These are phyloP conservation scores for Phocoena phocoena DNA, from an alignment of 2,113 vertebrate species.

Conservation along the genomic window DNA sequence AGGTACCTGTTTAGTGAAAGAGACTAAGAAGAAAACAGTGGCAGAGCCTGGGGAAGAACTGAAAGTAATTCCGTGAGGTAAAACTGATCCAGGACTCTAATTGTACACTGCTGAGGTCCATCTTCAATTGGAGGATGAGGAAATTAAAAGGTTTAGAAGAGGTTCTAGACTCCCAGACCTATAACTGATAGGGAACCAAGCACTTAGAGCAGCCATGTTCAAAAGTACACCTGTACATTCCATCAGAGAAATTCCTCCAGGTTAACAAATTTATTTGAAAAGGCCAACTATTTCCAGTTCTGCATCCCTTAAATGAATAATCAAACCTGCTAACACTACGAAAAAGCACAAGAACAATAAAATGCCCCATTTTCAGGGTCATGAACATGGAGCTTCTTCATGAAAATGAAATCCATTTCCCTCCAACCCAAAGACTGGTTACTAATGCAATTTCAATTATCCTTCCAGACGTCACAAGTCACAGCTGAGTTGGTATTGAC, in stretches of 20 bases:
- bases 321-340: constrained; percentile 14
- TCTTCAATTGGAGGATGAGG: neutral
- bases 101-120: neutral
- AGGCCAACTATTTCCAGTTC: constrained; percentile 12
- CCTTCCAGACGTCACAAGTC: neutral
- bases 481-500: neutral
- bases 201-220: neutral
- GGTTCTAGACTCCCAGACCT: neutral
- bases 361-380: neutral
- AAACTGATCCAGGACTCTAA: neutral
- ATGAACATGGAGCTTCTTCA: constrained; percentile 19
- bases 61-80: neutral
- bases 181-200: neutral
- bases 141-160: neutral
- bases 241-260: constrained; percentile 1
- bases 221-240: neutral
- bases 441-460: constrained; percentile 4
- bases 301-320: neutral
- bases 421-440: constrained; percentile 1
- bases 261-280: constrained; percentile 34
- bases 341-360: constrained; percentile 36
- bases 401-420: constrained; percentile 30
- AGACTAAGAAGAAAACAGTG: neutral
- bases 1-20: neutral
- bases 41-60: neutral